Conservation (phyloP, 2,113 vertebrate genomes). For the Bothrops jararaca region DNA sequence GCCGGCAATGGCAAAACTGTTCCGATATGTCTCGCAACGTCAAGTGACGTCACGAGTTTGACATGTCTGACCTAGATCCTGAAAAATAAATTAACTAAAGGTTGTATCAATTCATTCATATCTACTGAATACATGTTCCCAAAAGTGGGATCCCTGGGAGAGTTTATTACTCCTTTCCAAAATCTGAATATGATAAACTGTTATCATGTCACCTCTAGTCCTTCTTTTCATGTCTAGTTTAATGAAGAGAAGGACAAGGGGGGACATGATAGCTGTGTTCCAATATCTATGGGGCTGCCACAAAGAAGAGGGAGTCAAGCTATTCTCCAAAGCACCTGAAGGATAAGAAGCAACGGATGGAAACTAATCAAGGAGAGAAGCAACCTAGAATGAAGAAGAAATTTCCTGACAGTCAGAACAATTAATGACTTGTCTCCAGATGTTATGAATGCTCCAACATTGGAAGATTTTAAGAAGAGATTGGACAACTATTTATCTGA, state of each 20-base stretch:
- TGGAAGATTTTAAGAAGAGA: not conserved
- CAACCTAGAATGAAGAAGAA: not conserved
- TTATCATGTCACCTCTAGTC: not conserved
- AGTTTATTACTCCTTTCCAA: not conserved
- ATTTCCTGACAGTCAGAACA: not conserved
- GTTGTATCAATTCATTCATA: not conserved
- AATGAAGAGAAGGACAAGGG: not conserved
- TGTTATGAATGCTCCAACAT: not conserved
- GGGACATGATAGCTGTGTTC: not conserved
- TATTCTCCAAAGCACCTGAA: not conserved
- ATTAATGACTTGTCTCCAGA: not conserved
- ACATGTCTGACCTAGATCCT: not conserved
- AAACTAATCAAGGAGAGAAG: not conserved
- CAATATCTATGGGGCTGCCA: not conserved
- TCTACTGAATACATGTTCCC: not conserved
- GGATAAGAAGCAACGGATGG: not conserved
- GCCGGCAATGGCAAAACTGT: too few species aligned
- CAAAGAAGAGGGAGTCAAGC: not conserved
- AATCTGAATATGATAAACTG: not conserved
- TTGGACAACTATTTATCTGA: not conserved
- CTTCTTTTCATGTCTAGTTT: not conserved
- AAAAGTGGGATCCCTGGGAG: too few species aligned
- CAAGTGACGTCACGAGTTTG: too few species aligned
- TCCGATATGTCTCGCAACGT: too few species aligned
- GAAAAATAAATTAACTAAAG: not conserved